These are phyloP conservation scores for Eupithecia subumbrata DNA, from an alignment of 2,888 invertebrate species.

Conservation along the genomic window DNA sequence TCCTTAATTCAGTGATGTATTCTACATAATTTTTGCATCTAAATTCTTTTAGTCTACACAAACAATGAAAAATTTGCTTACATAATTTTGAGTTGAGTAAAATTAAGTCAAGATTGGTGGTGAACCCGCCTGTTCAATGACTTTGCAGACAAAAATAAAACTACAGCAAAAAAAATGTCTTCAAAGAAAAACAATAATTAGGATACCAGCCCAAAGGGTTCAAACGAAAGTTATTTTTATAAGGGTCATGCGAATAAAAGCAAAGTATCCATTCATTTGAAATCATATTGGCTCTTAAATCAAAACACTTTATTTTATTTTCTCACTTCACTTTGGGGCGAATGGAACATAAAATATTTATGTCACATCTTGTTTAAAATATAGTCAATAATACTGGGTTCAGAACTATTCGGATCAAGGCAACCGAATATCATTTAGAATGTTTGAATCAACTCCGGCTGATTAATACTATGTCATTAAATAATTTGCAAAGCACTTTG, in stretches of 20 bases:
- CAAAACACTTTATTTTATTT: constrained; percentile 38
- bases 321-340: constrained; percentile 36
- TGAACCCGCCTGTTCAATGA: neutral
- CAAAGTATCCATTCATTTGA: constrained; percentile 12
- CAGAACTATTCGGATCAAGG: constrained; percentile 30
- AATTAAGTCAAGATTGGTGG: too few species aligned
- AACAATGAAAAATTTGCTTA: too few species aligned
- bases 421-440: too few species aligned
- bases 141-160: neutral
- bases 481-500: neutral
- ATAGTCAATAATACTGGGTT: constrained; percentile 35
- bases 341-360: constrained; percentile 8
- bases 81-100: too few species aligned
- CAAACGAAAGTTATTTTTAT: constrained; percentile 22
- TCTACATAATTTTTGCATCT: too few species aligned
- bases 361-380: constrained; percentile 37
- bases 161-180: neutral
- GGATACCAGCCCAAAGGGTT: constrained; percentile 20
- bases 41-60: too few species aligned
- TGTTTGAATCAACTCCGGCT: too few species aligned
- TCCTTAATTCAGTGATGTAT: too few species aligned
- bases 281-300: constrained; percentile 32
- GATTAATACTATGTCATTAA: too few species aligned
- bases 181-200: constrained; percentile 9
- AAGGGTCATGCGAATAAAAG: constrained; percentile 22